Base-by-base conservation (phyloP, 2,888 invertebrate genomes). In the Mesochorus sp. region DNA sequence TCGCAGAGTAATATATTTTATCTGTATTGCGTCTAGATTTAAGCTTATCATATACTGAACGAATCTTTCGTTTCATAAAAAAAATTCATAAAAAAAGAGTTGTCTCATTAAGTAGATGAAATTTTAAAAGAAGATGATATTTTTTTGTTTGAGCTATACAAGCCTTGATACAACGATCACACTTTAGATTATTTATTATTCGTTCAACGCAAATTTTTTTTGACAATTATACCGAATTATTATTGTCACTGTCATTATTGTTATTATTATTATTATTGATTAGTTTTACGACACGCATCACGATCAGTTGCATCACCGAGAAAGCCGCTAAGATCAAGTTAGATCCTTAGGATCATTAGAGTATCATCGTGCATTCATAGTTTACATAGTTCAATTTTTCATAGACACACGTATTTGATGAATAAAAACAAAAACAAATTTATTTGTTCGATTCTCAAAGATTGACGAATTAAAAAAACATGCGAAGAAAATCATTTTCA, bases 271-370 rank as follows among this genome's bases (percentile, higher is more conserved):
- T 14, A 55, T 2, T 14, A 72, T 64, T 59, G 44, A 21, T 64
- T n/a, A n/a, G n/a, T n/a, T n/a, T n/a, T n/a, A n/a, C n/a, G 28
- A 74, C 78, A 78, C 78, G 73, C 78, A 74, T 57, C 64, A 73
- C 68, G 68, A 66, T 78, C 64, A 61, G 24, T 66, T 66, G 78
- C 78, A 74, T 74, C 74, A 74, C 74, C 66, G 53, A 70, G 37
- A 78, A 74, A 78, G 53, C 74, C 70, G 78, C 74, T 78, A 37
- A 73, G 44, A 34, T 66, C 34, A 34, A 78, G 53, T 74, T 74
- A 74, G 74, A 74, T 78, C 74, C 74, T 74, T 78, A 78, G 78
- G 78, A 78, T 70, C 66, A 39, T 74, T 74, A 70, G 73, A 78
- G 37, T 74, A 78, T 64, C 64, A 31, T 78, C n/a, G n/a, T n/a